Evolutionary conservation across 1,140 invertebrate genomes (phyloP).

Genomic region (Drosophila aff.): DNA sequence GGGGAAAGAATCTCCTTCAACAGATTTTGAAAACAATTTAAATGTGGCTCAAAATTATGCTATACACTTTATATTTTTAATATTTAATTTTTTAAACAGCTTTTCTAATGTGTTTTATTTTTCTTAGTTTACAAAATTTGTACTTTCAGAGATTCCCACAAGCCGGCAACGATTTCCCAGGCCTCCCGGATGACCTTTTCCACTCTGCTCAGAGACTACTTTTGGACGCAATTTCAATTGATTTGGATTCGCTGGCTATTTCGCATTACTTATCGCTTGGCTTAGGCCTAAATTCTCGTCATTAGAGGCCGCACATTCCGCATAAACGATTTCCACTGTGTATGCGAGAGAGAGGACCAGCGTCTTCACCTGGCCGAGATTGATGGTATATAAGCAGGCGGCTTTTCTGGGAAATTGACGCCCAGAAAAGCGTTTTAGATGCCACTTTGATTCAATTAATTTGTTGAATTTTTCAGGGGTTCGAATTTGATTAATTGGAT

Average conservation of each 20-base stretch:
- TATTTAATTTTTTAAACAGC: not conserved
- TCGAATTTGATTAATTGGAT: conserved; percentile 63
- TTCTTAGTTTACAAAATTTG: too few relatives aligned
- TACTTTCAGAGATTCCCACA: not conserved
- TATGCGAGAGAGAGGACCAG: conserved; percentile 4
- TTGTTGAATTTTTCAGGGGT: not conserved
- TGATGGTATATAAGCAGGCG: conserved; percentile 2
- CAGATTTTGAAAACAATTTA: not conserved
- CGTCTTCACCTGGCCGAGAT: not conserved
- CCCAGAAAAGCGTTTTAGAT: not conserved
- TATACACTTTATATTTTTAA: not conserved
- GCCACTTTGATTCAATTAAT: not conserved
- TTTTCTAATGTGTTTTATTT: not conserved
- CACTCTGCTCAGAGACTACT: not conserved
- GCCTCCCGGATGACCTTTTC: not conserved
- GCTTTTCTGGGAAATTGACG: conserved; percentile 1
- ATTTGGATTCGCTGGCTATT: not conserved
- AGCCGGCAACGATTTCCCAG: not conserved
- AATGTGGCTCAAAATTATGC: not conserved
- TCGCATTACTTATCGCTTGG: not conserved
- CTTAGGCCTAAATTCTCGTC: not conserved
- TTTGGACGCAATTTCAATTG: not conserved
- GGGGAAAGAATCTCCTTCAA: too few relatives aligned
- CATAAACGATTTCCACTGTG: conserved; percentile 10
- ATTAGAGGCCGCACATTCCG: not conserved